Evolutionary conservation across 2,888 invertebrate genomes (phyloP).

Genomic region (Criorhina ranunculi): DNA sequence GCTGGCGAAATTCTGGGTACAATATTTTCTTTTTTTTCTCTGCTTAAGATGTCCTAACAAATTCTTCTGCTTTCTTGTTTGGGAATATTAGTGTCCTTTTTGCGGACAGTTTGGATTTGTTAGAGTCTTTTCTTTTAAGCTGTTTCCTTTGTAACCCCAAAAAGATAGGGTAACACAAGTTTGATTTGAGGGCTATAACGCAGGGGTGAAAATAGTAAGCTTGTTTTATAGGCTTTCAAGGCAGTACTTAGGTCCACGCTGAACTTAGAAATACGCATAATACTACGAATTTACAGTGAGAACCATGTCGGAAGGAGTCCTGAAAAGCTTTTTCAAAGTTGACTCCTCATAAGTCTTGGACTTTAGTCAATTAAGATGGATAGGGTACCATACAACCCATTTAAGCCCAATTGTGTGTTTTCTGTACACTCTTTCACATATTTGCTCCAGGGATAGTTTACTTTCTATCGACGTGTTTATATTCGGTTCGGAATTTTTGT

Average conservation of each 20-base stretch:
- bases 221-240: no score
- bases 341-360: no score
- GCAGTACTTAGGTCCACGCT: no score
- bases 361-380: no score
- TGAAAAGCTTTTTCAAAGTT: no score
- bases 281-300: no score
- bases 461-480: conserved; percentile 21
- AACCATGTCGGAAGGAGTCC: no score
- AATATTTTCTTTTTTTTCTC: not conserved
- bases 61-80: conserved; percentile 21
- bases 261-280: no score
- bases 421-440: not conserved
- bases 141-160: not conserved
- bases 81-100: conserved; percentile 52
- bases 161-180: no score
- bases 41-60: conserved; percentile 28
- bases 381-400: no score
- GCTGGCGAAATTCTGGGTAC: conserved; percentile 19
- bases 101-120: conserved; percentile 47
- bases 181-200: no score
- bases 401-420: not conserved
- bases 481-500: conserved; percentile 19
- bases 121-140: conserved; percentile 11
- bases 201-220: no score
- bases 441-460: conserved; percentile 25